Evolutionary conservation across 2,113 vertebrate genomes (phyloP).

Genomic region (Pollimyrus isidori): DNA sequence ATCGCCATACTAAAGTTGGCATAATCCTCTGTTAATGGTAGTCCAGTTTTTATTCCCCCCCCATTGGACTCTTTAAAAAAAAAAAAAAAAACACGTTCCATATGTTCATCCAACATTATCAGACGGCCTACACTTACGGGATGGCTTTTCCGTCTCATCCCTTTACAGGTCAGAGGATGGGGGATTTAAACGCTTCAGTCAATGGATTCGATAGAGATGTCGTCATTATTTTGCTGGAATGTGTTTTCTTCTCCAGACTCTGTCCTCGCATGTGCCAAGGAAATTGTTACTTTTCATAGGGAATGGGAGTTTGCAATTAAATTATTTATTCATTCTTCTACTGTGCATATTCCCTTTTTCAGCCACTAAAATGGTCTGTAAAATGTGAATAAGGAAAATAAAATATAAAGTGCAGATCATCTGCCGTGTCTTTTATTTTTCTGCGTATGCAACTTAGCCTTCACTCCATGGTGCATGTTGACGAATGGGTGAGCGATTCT

Average conservation of each 20-base stretch:
- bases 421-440: not conserved
- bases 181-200: not conserved
- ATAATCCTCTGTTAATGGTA: not conserved
- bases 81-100: not conserved
- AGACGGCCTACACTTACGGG: not conserved
- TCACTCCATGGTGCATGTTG: not conserved
- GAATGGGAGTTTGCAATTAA: not conserved
- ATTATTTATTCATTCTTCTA: not conserved
- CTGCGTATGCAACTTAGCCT: not conserved
- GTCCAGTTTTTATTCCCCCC: not conserved
- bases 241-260: not conserved
- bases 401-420: not conserved
- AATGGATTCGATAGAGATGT: not conserved
- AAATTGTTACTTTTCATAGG: not conserved
- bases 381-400: not conserved
- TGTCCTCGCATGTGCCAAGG: constrained; percentile 6
- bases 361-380: not conserved
- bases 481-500: not conserved
- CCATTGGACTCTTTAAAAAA: not conserved
- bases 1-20: not conserved
- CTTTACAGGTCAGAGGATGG: not conserved
- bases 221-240: not conserved
- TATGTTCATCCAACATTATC: not conserved
- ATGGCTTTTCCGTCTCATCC: not conserved
- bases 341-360: not conserved